Base-by-base conservation (phyloP, 1,140 invertebrate genomes). In the Zaprionus inermis region DNA sequence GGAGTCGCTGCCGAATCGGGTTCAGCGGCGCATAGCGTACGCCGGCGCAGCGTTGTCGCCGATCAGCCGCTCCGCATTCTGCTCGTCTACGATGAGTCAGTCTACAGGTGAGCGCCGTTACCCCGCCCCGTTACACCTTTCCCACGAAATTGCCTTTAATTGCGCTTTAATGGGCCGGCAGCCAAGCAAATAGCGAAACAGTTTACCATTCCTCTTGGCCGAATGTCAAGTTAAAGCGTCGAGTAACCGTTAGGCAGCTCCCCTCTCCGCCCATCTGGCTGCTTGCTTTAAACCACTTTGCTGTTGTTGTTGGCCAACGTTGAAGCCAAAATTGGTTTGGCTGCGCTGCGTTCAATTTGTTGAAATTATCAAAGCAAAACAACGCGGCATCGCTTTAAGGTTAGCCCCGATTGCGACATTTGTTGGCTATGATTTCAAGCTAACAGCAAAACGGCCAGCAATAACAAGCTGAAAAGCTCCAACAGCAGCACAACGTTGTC, bases 11-110 rank as follows among this genome's bases (percentile, higher is more conserved):
- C 44, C 72, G 70, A 69, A 51, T 34, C 20, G 24, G 59, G 59
- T 14, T 14, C 80, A 64, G 56, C 94, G 95, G 3, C 93, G 93
- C 30, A 98, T 92, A 92, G 96, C 77, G 94, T 98, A 73, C 96
- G 94, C 79, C 97, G 97, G 92, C 93, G 97, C 61, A 98, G 96
- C 92, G 34, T 78, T 41, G 95, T 96, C 71, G 90, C 77, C 58
- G 95, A 96, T 93, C 97, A 98, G 88, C 96, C 96, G 2, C 93
- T 99, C 58, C 94, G 97, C 82, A 98, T 99, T 79, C 95, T 97
- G 74, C 94, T 98, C 70, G 96, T 96, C 89, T 98, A 98, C 92
- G 98, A 99, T 91, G 94, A 96, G 68, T 98, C 97, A 91, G 96
- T 98, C 56, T 96, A 96, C 93, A 96, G 95, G 97, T 97, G 91